Base-by-base conservation (phyloP, 1,140 invertebrate genomes). In the Diploscapter pachys region DNA sequence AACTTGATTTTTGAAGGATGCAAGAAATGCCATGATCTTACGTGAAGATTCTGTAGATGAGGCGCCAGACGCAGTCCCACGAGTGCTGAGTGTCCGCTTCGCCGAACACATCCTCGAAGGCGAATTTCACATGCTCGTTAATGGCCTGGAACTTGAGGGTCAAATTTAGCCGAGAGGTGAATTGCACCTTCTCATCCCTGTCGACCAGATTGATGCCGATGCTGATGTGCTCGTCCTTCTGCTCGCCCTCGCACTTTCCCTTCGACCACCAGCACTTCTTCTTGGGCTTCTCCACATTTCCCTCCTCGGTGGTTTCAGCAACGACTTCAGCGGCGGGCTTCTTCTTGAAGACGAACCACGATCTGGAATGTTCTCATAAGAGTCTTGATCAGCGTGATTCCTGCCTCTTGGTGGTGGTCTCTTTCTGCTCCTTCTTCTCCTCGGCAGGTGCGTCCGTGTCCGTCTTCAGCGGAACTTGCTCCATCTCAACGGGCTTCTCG, bases 81-180 rank as follows among this genome's bases (percentile, higher is more conserved):
- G 86, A 84, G 59, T 88, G 88, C 31, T 81, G 81, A 9, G 83
- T 83, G 51, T 87, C 85, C 8, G 88, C 87, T 75, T 89, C 88
- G 3, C 86, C 88, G 11, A 89, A 78, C 31, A 89, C 81, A 78
- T 89, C 88, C 76, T 89, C 88, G 77, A 89, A 89, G 72, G 48
- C 57, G 54, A 76, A 54, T n/a, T 73, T 49, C 57, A 78, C 66
- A 57, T 78, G 72, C 31, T 76, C 71, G 76, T 76, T 76, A 51
- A 78, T 63, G 5, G n/a, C 53, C 31, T 31, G 31, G 31, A 31
- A 31, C 31, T 31, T 31, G 31, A 31, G 31, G 31, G 31, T 31
- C 31, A 31, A 31, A 31, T 31, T 31, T 31, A 31, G 31, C 31
- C 31, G 31, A 31, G 31, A 31, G 31, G 31, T 31, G 31, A 31